Evolutionary conservation across 2,888 invertebrate species (phyloP).

Genomic region (Melanargia galathea): DNA sequence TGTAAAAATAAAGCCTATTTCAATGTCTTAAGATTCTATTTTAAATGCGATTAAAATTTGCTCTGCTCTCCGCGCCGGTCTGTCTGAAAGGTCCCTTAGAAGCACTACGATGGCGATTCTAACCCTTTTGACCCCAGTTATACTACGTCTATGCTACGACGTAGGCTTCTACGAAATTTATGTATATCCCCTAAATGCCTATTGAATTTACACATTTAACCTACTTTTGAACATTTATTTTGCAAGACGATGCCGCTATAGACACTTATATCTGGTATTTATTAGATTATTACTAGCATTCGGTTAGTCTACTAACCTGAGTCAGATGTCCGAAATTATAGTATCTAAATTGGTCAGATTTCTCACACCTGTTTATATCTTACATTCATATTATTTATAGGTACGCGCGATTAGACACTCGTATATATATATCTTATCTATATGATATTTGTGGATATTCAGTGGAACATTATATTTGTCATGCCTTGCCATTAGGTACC

Average conservation of each 20-base stretch:
- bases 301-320: conserved; percentile 49
- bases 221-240: conserved; percentile 15
- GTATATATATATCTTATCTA: conserved; percentile 7
- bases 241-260: conserved; percentile 15
- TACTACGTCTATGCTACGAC: background rate
- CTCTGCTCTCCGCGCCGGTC: no score
- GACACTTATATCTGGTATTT: conserved; percentile 22
- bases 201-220: conserved; percentile 19
- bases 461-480: conserved; percentile 17
- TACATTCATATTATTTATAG: conserved; percentile 25
- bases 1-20: no score
- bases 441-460: conserved; percentile 5
- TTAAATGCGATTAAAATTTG: no score
- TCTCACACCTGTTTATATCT: conserved; percentile 40
- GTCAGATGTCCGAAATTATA: conserved; percentile 69
- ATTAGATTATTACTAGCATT: conserved; percentile 34
- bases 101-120: background rate
- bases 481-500: conserved; percentile 14
- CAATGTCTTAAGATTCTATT: no score
- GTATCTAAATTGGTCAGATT: conserved; percentile 55
- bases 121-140: background rate
- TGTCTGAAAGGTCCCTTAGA: no score
- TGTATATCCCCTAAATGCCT: background rate
- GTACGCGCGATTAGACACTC: conserved; percentile 10
- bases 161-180: background rate